These are phyloP conservation scores for Synanceia verrucosa DNA, from an alignment of 2,797 vertebrate genomes.

Conservation along the genomic window DNA sequence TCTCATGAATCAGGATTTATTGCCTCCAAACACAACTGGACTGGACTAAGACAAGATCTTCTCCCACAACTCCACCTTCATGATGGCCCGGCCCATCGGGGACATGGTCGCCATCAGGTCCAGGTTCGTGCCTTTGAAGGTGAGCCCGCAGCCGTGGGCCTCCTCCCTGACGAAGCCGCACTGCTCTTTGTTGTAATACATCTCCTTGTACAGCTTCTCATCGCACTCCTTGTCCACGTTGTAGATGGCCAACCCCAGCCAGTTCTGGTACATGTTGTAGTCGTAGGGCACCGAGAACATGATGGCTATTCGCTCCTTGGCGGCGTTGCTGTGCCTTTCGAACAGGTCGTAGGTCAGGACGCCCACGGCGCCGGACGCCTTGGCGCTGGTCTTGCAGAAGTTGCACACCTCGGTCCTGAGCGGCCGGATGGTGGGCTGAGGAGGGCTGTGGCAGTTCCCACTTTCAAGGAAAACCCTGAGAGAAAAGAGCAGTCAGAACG, in stretches of 20 bases:
- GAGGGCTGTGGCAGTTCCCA: slow-evolving; percentile 63
- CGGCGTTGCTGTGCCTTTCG: rapidly evolving
- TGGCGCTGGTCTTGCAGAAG: slow-evolving; percentile 62
- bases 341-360: slow-evolving; percentile 74
- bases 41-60: slow-evolving; percentile 50
- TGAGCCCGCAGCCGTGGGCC: slow-evolving; percentile 38
- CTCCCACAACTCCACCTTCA: slow-evolving; percentile 80
- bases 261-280: slow-evolving; percentile 66
- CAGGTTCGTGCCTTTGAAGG: slow-evolving; percentile 2
- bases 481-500: not conserved
- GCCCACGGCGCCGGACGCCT: slow-evolving; percentile 57
- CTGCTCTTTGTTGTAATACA: slow-evolving; percentile 70
- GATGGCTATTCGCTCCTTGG: slow-evolving; percentile 37
- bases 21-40: too few species aligned
- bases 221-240: slow-evolving; percentile 24
- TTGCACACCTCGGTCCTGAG: slow-evolving; percentile 68
- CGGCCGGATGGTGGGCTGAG: slow-evolving; percentile 70
- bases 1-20: slow-evolving; percentile 47
- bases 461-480: slow-evolving; percentile 68
- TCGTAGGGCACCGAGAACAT: slow-evolving; percentile 79
- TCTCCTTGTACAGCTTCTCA: slow-evolving; percentile 65
- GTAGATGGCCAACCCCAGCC: slow-evolving; percentile 57
- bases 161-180: slow-evolving; percentile 44
- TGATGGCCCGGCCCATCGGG: slow-evolving; percentile 63
- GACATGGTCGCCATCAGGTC: slow-evolving; percentile 73